Conservation (phyloP, 2,888 invertebrate species). For the Coleophora deauratella region DNA sequence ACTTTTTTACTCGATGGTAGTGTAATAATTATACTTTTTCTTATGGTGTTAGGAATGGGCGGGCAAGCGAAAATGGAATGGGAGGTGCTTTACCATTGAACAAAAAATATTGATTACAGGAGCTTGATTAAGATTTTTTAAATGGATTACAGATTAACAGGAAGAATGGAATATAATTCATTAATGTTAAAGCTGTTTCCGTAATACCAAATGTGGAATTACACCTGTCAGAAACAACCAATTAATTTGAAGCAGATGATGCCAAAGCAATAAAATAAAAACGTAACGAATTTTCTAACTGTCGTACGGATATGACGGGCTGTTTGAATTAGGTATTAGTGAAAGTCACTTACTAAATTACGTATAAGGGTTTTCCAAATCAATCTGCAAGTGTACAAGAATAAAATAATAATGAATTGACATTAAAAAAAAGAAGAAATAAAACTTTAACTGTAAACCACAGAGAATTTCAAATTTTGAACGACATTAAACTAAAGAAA, state of each 20-base stretch:
- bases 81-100: slow-evolving; percentile 35
- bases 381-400: too few relatives aligned
- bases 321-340: too few relatives aligned
- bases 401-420: neutral
- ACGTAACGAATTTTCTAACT: too few relatives aligned
- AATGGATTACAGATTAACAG: slow-evolving; percentile 28
- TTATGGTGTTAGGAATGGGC: slow-evolving; percentile 46
- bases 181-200: slow-evolving; percentile 5
- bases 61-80: slow-evolving; percentile 53
- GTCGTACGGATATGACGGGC: too few relatives aligned
- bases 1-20: slow-evolving; percentile 16
- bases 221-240: slow-evolving; percentile 1
- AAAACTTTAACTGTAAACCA: neutral
- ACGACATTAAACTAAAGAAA: slow-evolving; percentile 8
- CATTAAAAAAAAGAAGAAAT: neutral
- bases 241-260: too few relatives aligned
- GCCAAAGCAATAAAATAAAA: too few relatives aligned
- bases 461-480: slow-evolving; percentile 7
- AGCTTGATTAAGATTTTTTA: slow-evolving; percentile 41
- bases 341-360: too few relatives aligned
- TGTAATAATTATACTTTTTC: slow-evolving; percentile 43
- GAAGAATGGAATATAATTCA: slow-evolving; percentile 17
- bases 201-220: slow-evolving; percentile 1
- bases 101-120: slow-evolving; percentile 29
- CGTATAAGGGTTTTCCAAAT: too few relatives aligned